Conservation (phyloP, 2,888 invertebrate genomes). For the Uropetala carovei region DNA sequence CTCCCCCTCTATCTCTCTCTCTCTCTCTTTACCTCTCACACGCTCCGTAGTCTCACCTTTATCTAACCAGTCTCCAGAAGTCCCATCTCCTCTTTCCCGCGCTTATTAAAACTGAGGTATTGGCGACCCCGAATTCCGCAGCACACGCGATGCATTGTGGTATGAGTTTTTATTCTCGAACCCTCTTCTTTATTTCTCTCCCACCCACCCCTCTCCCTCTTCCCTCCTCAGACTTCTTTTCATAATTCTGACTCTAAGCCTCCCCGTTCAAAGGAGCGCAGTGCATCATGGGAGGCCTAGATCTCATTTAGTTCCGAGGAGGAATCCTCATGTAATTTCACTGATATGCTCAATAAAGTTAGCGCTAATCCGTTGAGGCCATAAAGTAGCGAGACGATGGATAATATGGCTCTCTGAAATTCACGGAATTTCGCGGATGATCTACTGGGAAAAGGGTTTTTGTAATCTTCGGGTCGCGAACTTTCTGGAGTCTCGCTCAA, state of each 20-base stretch:
- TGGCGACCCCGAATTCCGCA: neutral
- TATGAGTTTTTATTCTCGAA: neutral
- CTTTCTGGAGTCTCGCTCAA: neutral
- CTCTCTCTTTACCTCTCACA: neutral
- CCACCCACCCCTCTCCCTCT: neutral
- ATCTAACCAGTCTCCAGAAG: neutral
- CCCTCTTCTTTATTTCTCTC: too few species aligned
- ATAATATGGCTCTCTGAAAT: neutral
- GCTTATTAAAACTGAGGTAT: slow-evolving; percentile 40
- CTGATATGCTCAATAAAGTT: slow-evolving; percentile 49
- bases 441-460: slow-evolving; percentile 5
- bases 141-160: neutral
- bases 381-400: slow-evolving; percentile 28
- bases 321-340: slow-evolving; percentile 44
- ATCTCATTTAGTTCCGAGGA: slow-evolving; percentile 6
- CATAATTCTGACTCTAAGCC: neutral
- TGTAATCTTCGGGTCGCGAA: slow-evolving; percentile 21
- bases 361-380: slow-evolving; percentile 32
- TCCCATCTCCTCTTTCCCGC: neutral
- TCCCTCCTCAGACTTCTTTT: neutral
- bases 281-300: slow-evolving; percentile 2
- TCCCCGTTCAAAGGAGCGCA: neutral
- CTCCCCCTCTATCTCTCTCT: neutral
- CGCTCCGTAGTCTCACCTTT: neutral
- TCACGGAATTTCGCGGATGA: neutral